These are phyloP conservation scores for Aethina tumida DNA, from an alignment of 1,140 invertebrate species.

Conservation along the genomic window DNA sequence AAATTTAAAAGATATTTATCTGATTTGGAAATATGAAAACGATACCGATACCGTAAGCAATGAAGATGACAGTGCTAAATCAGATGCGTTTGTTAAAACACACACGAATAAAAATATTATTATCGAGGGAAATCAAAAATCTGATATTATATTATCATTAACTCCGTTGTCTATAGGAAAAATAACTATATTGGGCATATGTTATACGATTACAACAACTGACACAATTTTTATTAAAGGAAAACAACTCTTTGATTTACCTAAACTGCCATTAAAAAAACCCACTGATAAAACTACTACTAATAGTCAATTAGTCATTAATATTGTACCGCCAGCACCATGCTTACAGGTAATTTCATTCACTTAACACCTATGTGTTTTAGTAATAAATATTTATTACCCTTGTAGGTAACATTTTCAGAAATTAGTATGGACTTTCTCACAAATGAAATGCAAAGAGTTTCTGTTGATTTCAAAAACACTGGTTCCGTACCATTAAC, in stretches of 20 bases:
- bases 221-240: conserved; percentile 44
- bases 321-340: conserved; percentile 56
- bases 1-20: conserved; percentile 57
- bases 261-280: conserved; percentile 37
- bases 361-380: not conserved
- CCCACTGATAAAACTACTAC: conserved; percentile 11
- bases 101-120: conserved; percentile 34
- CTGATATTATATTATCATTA: conserved; percentile 36
- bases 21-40: conserved; percentile 67
- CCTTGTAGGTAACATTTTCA: conserved; percentile 53
- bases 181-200: conserved; percentile 36
- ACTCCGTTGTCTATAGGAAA: conserved; percentile 39
- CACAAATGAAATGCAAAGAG: conserved; percentile 59
- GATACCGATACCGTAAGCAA: conserved; percentile 34
- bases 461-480: conserved; percentile 60
- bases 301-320: conserved; percentile 47
- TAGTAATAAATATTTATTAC: conserved; percentile 3
- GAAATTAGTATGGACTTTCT: conserved; percentile 58
- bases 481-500: conserved; percentile 53
- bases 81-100: conserved; percentile 36
- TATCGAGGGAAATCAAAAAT: conserved; percentile 32
- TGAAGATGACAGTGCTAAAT: conserved; percentile 28
- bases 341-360: conserved; percentile 52
- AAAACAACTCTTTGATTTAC: conserved; percentile 49
- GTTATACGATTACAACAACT: conserved; percentile 33